Conservation (phyloP, 2,113 vertebrate species). For the Pseudorectes ferrugineus region DNA sequence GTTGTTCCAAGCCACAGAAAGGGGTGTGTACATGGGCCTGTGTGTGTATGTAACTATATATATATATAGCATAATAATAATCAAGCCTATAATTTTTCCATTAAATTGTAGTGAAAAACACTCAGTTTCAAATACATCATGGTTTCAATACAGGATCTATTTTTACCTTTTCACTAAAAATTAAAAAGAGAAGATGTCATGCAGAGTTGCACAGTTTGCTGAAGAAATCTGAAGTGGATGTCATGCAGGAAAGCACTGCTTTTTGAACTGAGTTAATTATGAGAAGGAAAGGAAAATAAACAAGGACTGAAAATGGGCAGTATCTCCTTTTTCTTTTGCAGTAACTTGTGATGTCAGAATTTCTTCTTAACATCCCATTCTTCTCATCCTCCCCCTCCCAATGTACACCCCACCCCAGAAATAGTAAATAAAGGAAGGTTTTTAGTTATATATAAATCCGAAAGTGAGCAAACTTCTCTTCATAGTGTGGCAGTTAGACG, state of each 20-base stretch:
- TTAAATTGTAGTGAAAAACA: slow-evolving; percentile 38
- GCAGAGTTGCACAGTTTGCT: not conserved
- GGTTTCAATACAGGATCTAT: slow-evolving; percentile 7
- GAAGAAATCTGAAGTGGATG: not conserved
- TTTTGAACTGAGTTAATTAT: not conserved
- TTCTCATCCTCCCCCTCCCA: not conserved
- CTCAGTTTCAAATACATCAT: slow-evolving; percentile 29
- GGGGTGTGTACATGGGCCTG: not conserved
- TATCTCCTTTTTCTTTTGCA: not conserved
- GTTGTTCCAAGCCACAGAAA: slow-evolving; percentile 62
- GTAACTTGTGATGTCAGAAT: not conserved
- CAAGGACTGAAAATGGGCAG: not conserved
- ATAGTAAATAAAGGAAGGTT: not conserved
- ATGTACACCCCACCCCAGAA: not conserved
- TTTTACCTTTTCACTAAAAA: not conserved
- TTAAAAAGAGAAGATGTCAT: not conserved
- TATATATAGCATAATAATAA: slow-evolving; percentile 20
- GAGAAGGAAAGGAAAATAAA: not conserved
- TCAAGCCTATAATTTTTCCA: slow-evolving; percentile 34
- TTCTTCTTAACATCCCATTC: not conserved
- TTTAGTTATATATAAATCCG: not conserved
- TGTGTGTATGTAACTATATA: slow-evolving; percentile 31
- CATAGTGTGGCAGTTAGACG: not conserved
- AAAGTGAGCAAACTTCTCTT: not conserved
- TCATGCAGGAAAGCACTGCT: not conserved